Base-by-base conservation (phyloP, 2,113 vertebrate species). In the Mormyrus lacerda region DNA sequence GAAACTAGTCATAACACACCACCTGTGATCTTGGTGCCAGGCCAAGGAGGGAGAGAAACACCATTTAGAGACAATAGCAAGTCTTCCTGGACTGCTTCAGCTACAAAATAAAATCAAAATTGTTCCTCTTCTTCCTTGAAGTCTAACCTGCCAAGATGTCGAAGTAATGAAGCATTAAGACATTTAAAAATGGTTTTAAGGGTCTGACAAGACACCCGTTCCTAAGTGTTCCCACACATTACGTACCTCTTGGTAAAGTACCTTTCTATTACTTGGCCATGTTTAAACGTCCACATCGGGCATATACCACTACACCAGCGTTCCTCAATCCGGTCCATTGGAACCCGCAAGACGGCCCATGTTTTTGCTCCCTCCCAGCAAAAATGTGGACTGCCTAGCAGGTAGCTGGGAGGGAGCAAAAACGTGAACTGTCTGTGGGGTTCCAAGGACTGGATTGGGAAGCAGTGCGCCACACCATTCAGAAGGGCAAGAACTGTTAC, bases 401-500 rank as follows among this genome's bases (percentile, higher is more conserved):
- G 24, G 21, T 24, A 61, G 58, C 58, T 61, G 58, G 24, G 58
- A n/a, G 24, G 24, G 58, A 5, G 24, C 24, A 61, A 55, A 7
- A 55, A 55, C 19, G 0, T 7, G 19, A 2, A 55, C 53, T 55
- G 53, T 53, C 53, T 55, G 53, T 55, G 53, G 53, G 19, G 19
- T 55, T 21, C 53, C 19, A 55, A 55, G 19, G 19, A 21, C 53
- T 0, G 5, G n/a, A 3, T 3, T 27, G 58, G 8, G 58, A 65
- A 65, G n/a, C 58, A 65, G 11, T 65, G 58, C 9, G 2, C 58
- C 9, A 27, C 39, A 55, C 88, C 85, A 87, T 47, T 91, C 84
- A 88, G 87, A 90, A 91, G 88, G 88, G 84, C 55, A 85, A 45
- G 44, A 90, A 85, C 0, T 89, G 47, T 85, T 31, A 91, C 53